These are phyloP conservation scores for Patiria miniata DNA, from an alignment of 35 echinoderm and acorn worm genomes.

Conservation along the genomic window DNA sequence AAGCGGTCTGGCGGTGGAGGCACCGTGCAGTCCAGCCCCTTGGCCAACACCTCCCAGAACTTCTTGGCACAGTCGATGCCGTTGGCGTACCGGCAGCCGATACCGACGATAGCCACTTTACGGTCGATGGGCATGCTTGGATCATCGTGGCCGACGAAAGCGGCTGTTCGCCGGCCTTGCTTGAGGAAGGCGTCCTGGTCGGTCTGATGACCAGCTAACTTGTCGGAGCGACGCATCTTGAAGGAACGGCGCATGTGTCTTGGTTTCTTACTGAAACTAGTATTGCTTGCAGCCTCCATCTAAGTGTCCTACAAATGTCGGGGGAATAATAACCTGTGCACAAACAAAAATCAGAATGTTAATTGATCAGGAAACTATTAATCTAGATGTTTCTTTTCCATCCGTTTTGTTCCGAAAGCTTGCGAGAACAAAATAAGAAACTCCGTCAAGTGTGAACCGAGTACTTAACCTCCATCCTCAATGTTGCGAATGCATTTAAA, in stretches of 20 bases:
- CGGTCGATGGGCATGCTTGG: constrained; percentile 32
- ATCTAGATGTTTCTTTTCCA: not conserved
- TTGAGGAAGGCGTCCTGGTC: not conserved
- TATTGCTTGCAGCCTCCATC: not conserved
- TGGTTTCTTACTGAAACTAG: not conserved
- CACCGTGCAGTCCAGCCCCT: constrained; percentile 80
- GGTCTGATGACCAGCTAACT: not conserved
- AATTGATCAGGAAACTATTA: not conserved
- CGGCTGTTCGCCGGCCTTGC: not conserved
- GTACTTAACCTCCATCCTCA: not conserved
- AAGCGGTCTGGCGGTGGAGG: constrained; percentile 86
- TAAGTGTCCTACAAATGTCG: too few species aligned
- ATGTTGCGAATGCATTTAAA: not conserved
- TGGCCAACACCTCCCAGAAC: constrained; percentile 95
- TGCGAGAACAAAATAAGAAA: not conserved
- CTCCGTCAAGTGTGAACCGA: not conserved
- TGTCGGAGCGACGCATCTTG: not conserved
- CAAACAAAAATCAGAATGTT: not conserved
- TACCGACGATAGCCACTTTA: constrained; percentile 94
- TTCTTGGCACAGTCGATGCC: constrained; percentile 71
- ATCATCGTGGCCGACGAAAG: not conserved
- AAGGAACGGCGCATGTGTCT: constrained; percentile 14
- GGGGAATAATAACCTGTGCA: too few species aligned
- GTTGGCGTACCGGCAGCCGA: constrained; percentile 97
- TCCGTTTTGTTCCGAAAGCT: not conserved